Evolutionary conservation across 2,888 invertebrate genomes (phyloP), one percentile per base, ranked within the genome.

Genomic region (Iphiclides podalirius): DNA sequence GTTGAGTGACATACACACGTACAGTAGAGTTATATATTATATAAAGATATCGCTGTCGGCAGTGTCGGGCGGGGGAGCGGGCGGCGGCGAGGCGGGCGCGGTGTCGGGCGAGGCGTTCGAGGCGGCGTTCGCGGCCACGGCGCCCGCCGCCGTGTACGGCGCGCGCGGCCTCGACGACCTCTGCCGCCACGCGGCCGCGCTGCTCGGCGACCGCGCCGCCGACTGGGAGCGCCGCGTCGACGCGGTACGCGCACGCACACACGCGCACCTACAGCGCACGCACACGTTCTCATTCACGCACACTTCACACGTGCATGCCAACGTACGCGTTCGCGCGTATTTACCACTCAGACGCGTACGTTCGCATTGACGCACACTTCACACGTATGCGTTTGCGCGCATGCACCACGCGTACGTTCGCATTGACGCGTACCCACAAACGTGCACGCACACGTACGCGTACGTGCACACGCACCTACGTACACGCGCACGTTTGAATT

Each of bases 201-300:
- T 92, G 33, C 91, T 98, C 45, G 92, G 94, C 1, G 96, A 98
- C 81, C 89, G 94, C 35, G 93, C 90, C 62, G 94, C 94, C 64
- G 97, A 97, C 72, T 99, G 99, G 98, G 97, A 96, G 83, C 96
- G 96, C 76, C 89, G 98, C 51, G 93, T 95, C n/a, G 98, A 98
- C 51, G 94, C 95, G 58, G 96, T 97, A 75, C 89, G 93, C 61
- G 26, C 6, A 6, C 23, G 6, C 17, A 45, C n/a, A 1, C 6
- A 15, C 2, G 9, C 14, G 20, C 4, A 16, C 1, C 9, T n/a
- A 2, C n/a, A 1, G 12, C 13, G n/a, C 20, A 44, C 15, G 2
- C 12, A 36, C 2, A 12, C 26, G 17, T 9, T 20, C 8, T 1
- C 16, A 2, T 2, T 3, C 2, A 17, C 15, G 2, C 31, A n/a